Percentiles rank a stretch among this genome's conserved stretches.
Evolutionary conservation across 2,113 vertebrate genomes (phyloP).

Genomic region (Silurus asotus): DNA sequence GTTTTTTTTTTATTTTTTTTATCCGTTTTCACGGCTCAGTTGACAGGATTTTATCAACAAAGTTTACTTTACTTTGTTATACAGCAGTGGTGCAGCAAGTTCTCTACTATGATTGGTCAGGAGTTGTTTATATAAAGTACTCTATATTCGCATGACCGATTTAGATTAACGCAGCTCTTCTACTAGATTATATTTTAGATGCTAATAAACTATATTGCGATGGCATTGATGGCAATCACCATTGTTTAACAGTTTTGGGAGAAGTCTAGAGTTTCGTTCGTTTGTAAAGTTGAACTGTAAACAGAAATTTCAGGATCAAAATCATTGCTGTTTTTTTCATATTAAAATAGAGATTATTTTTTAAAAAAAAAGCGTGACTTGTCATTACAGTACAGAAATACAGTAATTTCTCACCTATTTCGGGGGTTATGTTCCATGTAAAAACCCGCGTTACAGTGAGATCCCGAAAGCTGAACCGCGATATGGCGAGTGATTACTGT

Average conservation of each 20-base stretch:
- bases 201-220: neutral
- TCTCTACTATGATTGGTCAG: neutral
- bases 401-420: neutral
- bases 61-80: neutral
- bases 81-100: neutral
- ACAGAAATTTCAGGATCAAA: neutral
- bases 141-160: neutral
- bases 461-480: no score
- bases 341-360: no score
- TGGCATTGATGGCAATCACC: neutral
- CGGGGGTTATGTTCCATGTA: no score
- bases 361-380: neutral
- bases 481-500: no score
- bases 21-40: neutral
- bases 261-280: neutral
- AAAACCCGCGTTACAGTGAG: no score
- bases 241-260: neutral
- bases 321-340: neutral
- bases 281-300: neutral
- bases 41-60: neutral
- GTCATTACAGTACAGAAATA: neutral
- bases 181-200: neutral
- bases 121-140: neutral
- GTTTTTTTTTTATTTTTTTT: neutral
- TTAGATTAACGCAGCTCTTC: neutral